Percentiles rank a stretch among this genome's conserved stretches.
Conservation (phyloP, 2,797 vertebrate species). For the Argya squamiceps region DNA sequence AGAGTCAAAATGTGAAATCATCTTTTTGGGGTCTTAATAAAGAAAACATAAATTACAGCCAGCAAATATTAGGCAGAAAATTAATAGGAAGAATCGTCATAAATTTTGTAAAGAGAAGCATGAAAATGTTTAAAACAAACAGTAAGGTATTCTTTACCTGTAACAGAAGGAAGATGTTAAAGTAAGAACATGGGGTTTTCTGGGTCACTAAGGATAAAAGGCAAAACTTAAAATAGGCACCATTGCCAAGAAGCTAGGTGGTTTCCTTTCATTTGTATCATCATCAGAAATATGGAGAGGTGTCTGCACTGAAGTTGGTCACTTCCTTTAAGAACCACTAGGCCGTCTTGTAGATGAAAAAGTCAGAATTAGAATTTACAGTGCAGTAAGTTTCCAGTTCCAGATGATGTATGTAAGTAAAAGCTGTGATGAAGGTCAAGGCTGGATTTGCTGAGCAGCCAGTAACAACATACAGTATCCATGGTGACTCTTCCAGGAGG, state of each 20-base stretch:
- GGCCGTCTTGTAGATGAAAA: neutral
- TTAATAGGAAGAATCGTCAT: neutral
- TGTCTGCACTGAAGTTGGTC: neutral
- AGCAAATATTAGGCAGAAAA: neutral
- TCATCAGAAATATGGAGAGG: neutral
- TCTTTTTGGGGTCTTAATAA: neutral
- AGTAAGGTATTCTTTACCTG: neutral
- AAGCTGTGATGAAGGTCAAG: neutral
- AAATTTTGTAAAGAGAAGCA: neutral
- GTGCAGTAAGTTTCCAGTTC: neutral
- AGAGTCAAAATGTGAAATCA: neutral
- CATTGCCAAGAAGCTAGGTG: neutral
- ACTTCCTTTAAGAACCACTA: neutral
- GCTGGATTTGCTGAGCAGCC: neutral
- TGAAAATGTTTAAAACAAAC: neutral
- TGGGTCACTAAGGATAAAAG: neutral
- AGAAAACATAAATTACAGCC: neutral
- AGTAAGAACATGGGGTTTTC: neutral
- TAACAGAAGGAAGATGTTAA: neutral
- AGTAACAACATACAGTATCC: neutral
- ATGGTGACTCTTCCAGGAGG: neutral
- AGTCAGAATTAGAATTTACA: neutral
- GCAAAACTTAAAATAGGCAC: neutral
- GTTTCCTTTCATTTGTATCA: neutral
- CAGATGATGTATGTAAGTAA: neutral